Conservation (phyloP, 2,113 vertebrate species). For the Columba janthina region DNA sequence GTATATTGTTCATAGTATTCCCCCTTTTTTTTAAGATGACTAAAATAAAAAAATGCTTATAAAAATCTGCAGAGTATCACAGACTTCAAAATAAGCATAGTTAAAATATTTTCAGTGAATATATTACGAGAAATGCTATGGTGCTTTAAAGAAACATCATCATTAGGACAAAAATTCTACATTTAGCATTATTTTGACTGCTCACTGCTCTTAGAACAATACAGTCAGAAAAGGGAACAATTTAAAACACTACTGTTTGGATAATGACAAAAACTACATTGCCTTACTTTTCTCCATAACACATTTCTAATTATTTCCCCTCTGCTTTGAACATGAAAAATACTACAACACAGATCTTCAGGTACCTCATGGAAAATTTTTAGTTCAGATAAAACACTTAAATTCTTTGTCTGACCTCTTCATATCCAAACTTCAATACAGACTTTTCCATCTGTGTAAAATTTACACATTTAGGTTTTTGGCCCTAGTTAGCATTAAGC, state of each 20-base stretch:
- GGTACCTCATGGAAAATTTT: neutral
- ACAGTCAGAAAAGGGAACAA: neutral
- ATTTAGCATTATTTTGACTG: neutral
- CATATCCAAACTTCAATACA: neutral
- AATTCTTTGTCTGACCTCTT: neutral
- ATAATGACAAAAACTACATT: neutral
- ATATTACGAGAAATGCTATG: neutral
- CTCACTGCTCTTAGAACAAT: neutral
- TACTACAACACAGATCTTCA: neutral
- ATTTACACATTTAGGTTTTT: neutral
- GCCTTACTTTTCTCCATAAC: neutral
- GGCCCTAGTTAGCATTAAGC: neutral
- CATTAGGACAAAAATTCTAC: neutral
- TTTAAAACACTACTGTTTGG: neutral
- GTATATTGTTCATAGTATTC: neutral
- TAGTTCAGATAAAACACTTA: neutral
- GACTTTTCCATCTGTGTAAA: neutral
- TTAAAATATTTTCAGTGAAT: neutral
- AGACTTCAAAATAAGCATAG: neutral
- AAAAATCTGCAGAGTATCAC: neutral
- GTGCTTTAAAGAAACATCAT: neutral
- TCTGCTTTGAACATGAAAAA: neutral
- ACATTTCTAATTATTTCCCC: neutral
- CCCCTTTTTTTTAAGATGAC: neutral
- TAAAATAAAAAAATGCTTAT: neutral